Evolutionary conservation across 2,888 invertebrate genomes (phyloP).

Genomic region (Torymus texanus): DNA sequence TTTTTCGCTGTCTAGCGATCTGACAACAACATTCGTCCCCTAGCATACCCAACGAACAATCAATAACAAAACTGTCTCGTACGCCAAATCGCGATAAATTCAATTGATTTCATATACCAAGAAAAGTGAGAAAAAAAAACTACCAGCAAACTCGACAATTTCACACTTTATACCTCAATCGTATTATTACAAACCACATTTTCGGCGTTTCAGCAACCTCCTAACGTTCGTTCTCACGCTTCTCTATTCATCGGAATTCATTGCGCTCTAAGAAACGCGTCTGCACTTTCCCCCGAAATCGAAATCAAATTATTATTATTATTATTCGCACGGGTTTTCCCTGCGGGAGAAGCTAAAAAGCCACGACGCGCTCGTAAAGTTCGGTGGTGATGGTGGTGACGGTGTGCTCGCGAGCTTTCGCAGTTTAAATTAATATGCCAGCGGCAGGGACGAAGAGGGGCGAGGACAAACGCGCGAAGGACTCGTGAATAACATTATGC

Average conservation of each 20-base stretch:
- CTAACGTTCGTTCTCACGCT: neutral
- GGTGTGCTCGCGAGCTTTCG: slow-evolving; percentile 51
- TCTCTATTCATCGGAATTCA: slow-evolving; percentile 33
- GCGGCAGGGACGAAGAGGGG: slow-evolving; percentile 34
- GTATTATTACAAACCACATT: slow-evolving; percentile 23
- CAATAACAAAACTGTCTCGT: too few relatives aligned
- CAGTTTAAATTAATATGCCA: slow-evolving; percentile 61
- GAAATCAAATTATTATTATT: slow-evolving; percentile 41
- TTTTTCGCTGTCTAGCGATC: too few relatives aligned
- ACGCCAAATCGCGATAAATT: too few relatives aligned
- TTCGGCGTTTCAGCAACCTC: slow-evolving; percentile 7
- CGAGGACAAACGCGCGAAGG: slow-evolving; percentile 58
- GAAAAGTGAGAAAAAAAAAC: too few relatives aligned
- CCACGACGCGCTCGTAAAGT: slow-evolving; percentile 5
- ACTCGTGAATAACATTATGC: slow-evolving; percentile 68
- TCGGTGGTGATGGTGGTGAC: neutral
- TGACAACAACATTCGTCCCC: too few relatives aligned
- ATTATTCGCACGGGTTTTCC: too few relatives aligned
- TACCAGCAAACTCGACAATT: too few relatives aligned
- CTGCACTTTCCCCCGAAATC: slow-evolving; percentile 12
- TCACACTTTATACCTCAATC: too few relatives aligned
- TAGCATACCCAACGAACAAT: too few relatives aligned
- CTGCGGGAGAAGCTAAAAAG: too few relatives aligned
- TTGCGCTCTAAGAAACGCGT: neutral
- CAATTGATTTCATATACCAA: too few relatives aligned